Evolutionary conservation across 1,140 invertebrate species (phyloP), one percentile per base, ranked within the genome.

Genomic region (Lucilia sericata): DNA sequence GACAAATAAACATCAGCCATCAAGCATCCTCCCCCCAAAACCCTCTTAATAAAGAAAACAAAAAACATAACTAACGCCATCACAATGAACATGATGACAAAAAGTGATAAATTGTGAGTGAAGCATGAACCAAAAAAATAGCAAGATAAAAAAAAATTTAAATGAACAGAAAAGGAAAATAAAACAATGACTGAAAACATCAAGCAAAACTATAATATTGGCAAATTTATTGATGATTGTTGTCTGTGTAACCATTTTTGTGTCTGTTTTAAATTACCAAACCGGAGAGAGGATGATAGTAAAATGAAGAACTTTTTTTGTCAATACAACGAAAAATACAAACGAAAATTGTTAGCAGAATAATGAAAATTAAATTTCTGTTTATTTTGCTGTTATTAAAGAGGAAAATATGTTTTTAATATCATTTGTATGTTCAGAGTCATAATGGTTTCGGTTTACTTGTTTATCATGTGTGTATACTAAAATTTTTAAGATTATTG

Each of bases 31-130:
- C 42, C 42, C 42, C 5, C 42, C 42, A 7, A 42, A 8, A 7
- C 42, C 2, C 42, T 30, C 25, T 30, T 30, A 30, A 30, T 30
- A 30, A 30, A 30, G 25, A 3, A 30, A n/a, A n/a, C 36, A 36
- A 7, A 42, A 42, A 42, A 42, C 42, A 42, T 10, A 42, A 42
- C 42, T 42, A 42, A 17, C 55, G 5, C 14, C n/a, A 7, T n/a
- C 13, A 60, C 55, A 17, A 60, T 60, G n/a, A n/a, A 60, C 14
- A n/a, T 60, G 14, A 17, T 60, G n/a, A 7, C 14, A 60, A 60
- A 60, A 17, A 60, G 55, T n/a, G 55, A 60, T 60, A 60, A 60
- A 60, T 60, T 60, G 55, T 60, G n/a, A 60, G n/a, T 60, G 14
- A 60, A 60, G n/a, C 55, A 17, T 17, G 51, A 60, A 60, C 13